Evolutionary conservation across 2,113 vertebrate species (phyloP).

Genomic region (Climacteris rufus): DNA sequence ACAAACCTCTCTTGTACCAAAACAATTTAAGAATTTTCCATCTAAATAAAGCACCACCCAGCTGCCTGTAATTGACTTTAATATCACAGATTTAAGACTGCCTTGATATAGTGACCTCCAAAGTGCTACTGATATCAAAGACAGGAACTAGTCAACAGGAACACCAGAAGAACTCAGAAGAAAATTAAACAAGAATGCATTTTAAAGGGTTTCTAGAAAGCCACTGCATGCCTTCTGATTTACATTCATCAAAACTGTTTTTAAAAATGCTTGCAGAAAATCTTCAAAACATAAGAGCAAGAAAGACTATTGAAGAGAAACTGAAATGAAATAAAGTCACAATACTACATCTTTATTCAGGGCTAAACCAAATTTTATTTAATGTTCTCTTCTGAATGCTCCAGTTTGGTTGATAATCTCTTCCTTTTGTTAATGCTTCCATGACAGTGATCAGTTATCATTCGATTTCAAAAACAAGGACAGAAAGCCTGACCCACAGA

Average conservation of each 20-base stretch:
- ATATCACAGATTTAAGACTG: background rate
- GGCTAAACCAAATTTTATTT: background rate
- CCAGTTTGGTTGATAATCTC: background rate
- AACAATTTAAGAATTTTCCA: background rate
- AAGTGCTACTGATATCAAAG: background rate
- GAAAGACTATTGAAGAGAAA: background rate
- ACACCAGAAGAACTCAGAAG: background rate
- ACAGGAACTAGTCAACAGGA: background rate
- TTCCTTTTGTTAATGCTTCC: background rate
- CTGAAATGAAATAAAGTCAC: background rate
- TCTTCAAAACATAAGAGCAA: background rate
- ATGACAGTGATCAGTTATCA: background rate
- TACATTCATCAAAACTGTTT: background rate
- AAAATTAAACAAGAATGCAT: background rate
- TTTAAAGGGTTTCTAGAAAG: background rate
- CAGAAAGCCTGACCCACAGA: background rate
- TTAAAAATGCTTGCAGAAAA: background rate
- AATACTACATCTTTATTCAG: background rate
- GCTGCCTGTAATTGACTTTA: background rate
- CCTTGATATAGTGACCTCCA: background rate
- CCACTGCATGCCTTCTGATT: background rate
- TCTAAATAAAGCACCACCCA: background rate
- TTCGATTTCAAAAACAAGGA: background rate
- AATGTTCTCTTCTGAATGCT: background rate
- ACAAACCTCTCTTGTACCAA: background rate